Evolutionary conservation across 2,888 invertebrate species (phyloP).

Genomic region (Salticus scenicus): DNA sequence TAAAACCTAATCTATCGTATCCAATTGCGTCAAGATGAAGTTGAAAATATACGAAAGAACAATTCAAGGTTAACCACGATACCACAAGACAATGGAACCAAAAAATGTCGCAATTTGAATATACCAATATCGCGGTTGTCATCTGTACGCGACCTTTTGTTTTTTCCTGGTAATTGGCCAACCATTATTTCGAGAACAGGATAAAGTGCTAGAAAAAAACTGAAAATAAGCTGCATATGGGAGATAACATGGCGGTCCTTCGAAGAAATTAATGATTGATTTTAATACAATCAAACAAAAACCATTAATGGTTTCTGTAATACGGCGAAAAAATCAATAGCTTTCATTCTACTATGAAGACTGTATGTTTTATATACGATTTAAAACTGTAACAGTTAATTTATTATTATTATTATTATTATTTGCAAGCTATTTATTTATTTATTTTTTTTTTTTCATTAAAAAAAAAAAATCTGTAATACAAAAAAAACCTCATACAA

Average conservation of each 20-base stretch:
- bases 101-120: conserved; percentile 52
- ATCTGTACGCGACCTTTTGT: conserved; percentile 30
- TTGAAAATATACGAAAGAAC: conserved; percentile 30
- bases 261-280: neutral
- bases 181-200: conserved; percentile 22
- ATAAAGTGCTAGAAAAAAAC: neutral
- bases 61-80: conserved; percentile 53
- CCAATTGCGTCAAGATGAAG: conserved; percentile 12
- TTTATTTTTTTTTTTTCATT: too few species aligned
- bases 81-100: conserved; percentile 33
- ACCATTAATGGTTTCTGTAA: too few species aligned
- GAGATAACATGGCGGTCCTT: neutral
- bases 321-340: too few species aligned
- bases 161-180: conserved; percentile 39
- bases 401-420: too few species aligned
- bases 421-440: too few species aligned
- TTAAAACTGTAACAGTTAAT: too few species aligned
- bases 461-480: too few species aligned
- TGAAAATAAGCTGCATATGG: neutral
- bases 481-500: too few species aligned
- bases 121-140: conserved; percentile 18
- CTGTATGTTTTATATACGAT: too few species aligned
- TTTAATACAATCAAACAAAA: too few species aligned
- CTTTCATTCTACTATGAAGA: too few species aligned
- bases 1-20: conserved; percentile 14